These are phyloP conservation scores for Empis stercorea DNA, from an alignment of 2,888 invertebrate species.

Conservation along the genomic window DNA sequence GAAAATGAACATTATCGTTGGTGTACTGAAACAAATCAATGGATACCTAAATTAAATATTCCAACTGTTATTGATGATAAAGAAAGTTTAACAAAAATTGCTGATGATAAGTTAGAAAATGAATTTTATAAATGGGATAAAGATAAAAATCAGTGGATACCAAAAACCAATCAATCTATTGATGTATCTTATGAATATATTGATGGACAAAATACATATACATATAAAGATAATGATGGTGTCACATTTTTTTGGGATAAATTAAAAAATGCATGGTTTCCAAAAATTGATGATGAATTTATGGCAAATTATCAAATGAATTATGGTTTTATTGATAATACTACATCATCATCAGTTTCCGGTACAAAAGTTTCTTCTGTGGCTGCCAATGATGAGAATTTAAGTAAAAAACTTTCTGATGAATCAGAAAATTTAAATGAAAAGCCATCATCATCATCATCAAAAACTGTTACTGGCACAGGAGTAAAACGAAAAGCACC, in stretches of 20 bases:
- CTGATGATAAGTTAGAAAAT: slow-evolving; percentile 31
- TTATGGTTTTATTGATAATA: slow-evolving; percentile 71
- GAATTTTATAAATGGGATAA: slow-evolving; percentile 47
- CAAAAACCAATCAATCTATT: slow-evolving; percentile 20
- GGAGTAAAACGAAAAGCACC: slow-evolving; percentile 38
- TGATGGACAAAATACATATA: slow-evolving; percentile 64
- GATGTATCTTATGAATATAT: slow-evolving; percentile 52
- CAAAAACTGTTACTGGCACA: slow-evolving; percentile 9
- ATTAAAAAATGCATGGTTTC: slow-evolving; percentile 88
- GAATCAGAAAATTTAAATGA: slow-evolving; percentile 23
- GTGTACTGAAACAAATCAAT: slow-evolving; percentile 36
- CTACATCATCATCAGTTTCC: slow-evolving; percentile 19
- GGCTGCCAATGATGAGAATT: slow-evolving; percentile 19
- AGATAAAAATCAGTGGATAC: slow-evolving; percentile 47
- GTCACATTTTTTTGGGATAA: slow-evolving; percentile 84
- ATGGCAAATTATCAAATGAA: slow-evolving; percentile 92
- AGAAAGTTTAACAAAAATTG: slow-evolving; percentile 21
- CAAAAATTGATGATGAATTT: slow-evolving; percentile 93
- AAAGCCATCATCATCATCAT: too few species aligned
- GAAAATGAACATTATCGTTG: slow-evolving; percentile 34
- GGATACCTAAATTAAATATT: slow-evolving; percentile 35
- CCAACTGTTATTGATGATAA: slow-evolving; percentile 11
- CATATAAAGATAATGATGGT: slow-evolving; percentile 77
- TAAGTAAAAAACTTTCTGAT: slow-evolving; percentile 18
- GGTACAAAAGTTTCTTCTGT: slow-evolving; percentile 14